Base-by-base conservation (phyloP, 2,888 invertebrate species). In the Caenorhabditis sp. region DNA sequence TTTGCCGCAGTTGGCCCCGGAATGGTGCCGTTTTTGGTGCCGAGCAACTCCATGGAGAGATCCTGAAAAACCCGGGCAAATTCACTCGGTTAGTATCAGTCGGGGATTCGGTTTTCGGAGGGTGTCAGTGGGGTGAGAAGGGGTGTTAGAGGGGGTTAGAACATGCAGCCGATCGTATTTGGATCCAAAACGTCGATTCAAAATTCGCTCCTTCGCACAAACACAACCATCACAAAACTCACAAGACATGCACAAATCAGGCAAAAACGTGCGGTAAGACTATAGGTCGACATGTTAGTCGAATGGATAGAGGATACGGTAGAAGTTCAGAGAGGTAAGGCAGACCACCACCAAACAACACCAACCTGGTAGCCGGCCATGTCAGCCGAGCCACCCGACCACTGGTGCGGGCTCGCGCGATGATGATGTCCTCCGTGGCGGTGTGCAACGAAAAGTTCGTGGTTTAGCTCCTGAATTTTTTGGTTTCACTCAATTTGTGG, bases 21-120 rank as follows among this genome's bases (percentile, higher is more conserved):
- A 8, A 85, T 87, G 38, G 89, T 89, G 16, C 91, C 89, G 44
- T 80, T 89, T 19, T 85, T 87, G 28, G 91, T 91, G 19, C 91
- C 91, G 22, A 91, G 86, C 56, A 92, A 79, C 61, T 92, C 90
- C 90, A 92, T 89, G 44, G 91, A 91, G 63, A 91, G 87, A 75
- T 91, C 89, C 89, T 89, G 85, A 41, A 80, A 76, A 81, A 80
- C 80, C 70, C 72, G 66, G 72, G 80, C 72, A 73, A 10, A 26
- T 70, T 72, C 72, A 72, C 80, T 80, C 70, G 59, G 70, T 80
- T 80, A 80, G 70, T 80, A 44, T 5, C 24, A 24, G 41, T 41
- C 14, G 19, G 28, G n/a, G 44, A 35, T 47, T 26, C 44, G 38
- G 44, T 35, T 64, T 74, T 16, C n/a, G n/a, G 41, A 26, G 28